Evolutionary conservation across 2,797 vertebrate genomes (phyloP).

Genomic region (Coregonus suidteri): DNA sequence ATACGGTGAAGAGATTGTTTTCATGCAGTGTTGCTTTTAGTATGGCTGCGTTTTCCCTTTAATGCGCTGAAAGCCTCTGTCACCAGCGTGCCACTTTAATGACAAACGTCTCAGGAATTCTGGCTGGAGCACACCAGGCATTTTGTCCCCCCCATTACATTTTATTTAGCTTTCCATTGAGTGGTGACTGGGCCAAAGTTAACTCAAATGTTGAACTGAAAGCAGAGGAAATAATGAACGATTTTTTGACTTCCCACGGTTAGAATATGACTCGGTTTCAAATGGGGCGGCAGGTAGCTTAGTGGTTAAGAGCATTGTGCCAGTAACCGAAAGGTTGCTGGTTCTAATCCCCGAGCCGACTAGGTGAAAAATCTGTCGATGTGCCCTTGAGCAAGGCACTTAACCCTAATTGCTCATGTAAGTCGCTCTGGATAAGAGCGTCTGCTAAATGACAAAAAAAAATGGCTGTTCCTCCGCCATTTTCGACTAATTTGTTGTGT

Average conservation of each 20-base stretch:
- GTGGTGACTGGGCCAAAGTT: slow-evolving; percentile 8
- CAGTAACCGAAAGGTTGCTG: no score
- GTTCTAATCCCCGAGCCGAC: no score
- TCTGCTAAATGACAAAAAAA: no score
- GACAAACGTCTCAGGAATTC: slow-evolving; percentile 5
- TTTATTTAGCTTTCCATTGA: slow-evolving; percentile 1
- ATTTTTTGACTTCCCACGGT: neutral
- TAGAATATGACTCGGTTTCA: neutral
- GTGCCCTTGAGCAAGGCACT: no score
- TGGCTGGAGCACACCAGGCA: neutral
- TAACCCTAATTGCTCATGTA: no score
- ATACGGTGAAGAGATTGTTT: no score
- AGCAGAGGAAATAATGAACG: neutral
- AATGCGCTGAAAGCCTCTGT: neutral
- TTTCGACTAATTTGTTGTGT: neutral
- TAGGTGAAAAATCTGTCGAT: no score
- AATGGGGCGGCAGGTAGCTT: no score
- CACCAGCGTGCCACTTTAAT: neutral
- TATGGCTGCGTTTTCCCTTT: slow-evolving; percentile 15
- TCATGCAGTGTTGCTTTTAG: no score
- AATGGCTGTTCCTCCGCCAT: neutral
- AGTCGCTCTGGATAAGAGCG: no score
- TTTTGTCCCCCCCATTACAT: slow-evolving; percentile 1
- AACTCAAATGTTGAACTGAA: neutral
- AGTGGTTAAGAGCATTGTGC: no score